phyloP scores from a whole-genome alignment of 2,797 vertebrate species.

The Iguana delicatissima region DNA sequence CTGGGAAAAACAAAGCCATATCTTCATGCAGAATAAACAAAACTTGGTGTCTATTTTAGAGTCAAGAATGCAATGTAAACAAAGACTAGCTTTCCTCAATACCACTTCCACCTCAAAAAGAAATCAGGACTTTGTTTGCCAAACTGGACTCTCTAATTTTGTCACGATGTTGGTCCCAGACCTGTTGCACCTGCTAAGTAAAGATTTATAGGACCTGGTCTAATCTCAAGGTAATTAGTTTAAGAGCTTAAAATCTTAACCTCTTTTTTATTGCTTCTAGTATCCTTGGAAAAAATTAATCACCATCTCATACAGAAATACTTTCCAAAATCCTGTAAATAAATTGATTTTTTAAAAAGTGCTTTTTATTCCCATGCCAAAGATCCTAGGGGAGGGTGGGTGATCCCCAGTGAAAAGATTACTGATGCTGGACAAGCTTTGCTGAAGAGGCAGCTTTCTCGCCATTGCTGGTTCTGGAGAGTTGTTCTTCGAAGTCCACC shows the following conservation, averaged over 20 bases:
- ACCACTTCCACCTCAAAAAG: neutral
- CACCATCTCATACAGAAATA: neutral
- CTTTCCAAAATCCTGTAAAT: rapidly evolving
- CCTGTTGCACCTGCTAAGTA: slow-evolving; percentile 49
- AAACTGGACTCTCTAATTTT: neutral
- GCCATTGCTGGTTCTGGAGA: neutral
- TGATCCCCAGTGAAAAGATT: neutral
- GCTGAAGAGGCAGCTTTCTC: neutral
- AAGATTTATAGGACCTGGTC: neutral
- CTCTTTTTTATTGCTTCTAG: slow-evolving; percentile 39
- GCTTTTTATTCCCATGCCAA: neutral
- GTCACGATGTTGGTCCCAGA: neutral
- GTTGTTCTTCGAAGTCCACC: neutral
- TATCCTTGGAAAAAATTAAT: neutral
- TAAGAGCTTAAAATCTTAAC: neutral
- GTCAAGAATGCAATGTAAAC: neutral
- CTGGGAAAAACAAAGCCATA: neutral
- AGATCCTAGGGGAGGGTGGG: neutral
- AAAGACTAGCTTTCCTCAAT: neutral
- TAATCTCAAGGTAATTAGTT: rapidly evolving
- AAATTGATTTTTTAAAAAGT: neutral
- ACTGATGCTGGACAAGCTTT: neutral
- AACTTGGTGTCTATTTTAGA: neutral
- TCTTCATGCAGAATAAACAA: slow-evolving; percentile 7
- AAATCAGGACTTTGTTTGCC: neutral